A percentile compares a stretch with the other conserved stretches of the same genome.
phyloP scores from a whole-genome alignment of 2,797 vertebrate genomes.

The Urophycis tenuis region DNA sequence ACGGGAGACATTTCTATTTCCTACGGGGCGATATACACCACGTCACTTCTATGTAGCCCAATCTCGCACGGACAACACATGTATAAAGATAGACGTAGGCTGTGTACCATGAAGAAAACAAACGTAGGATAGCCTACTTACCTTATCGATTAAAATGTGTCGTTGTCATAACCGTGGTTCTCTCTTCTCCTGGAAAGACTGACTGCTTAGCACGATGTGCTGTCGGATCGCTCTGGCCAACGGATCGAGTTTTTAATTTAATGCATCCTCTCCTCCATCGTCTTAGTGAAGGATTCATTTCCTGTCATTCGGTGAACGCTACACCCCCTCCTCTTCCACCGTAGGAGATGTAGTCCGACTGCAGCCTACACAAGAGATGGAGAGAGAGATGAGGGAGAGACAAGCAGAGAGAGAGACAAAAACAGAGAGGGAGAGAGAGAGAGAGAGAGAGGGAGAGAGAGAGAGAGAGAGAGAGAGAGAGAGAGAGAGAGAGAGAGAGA shows the following conservation, averaged over 20 bases:
- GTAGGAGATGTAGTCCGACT: not conserved
- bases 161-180: not conserved
- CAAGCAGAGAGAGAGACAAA: not conserved
- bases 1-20: not conserved
- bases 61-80: not conserved
- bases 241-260: not conserved
- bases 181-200: not conserved
- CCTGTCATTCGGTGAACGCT: not conserved
- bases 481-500: slow-evolving; percentile 1
- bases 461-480: slow-evolving; percentile 9
- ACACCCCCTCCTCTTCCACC: not conserved
- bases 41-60: not conserved
- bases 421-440: slow-evolving; percentile 5
- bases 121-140: not conserved
- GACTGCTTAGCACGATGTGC: not conserved
- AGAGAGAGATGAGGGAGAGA: slow-evolving; percentile 3
- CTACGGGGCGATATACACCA: not conserved
- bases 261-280: slow-evolving; percentile 2
- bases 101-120: not conserved
- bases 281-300: not conserved
- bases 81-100: not conserved
- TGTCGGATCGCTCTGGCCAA: not conserved
- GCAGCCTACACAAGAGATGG: not conserved
- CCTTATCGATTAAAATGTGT: slow-evolving; percentile 3
- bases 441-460: slow-evolving; percentile 9